Conservation (phyloP, 2,888 invertebrate species). For the Neoaliturus tenellus region DNA sequence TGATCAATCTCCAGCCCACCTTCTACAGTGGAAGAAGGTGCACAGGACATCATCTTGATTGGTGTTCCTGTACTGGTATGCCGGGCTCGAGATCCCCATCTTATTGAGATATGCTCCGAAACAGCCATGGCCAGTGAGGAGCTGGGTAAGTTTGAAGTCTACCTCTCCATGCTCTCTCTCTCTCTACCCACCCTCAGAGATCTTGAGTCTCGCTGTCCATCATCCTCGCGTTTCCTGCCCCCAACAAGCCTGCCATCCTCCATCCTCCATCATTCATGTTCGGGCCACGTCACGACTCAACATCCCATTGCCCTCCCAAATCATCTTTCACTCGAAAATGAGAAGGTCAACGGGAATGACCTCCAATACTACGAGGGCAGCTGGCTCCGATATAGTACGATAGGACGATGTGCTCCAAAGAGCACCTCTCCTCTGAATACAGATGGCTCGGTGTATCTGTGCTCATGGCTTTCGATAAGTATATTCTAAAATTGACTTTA, state of each 20-base stretch:
- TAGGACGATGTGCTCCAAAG: conserved; percentile 63
- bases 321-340: conserved; percentile 57
- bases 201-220: conserved; percentile 63
- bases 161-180: conserved; percentile 59
- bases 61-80: neutral
- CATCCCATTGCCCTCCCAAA: too few relatives aligned
- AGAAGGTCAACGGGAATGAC: conserved; percentile 67
- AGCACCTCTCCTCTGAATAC: conserved; percentile 63
- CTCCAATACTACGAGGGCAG: conserved; percentile 61
- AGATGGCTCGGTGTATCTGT: too few relatives aligned
- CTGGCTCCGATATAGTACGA: conserved; percentile 65
- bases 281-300: conserved; percentile 39
- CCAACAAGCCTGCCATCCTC: conserved; percentile 64
- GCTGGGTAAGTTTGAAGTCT: conserved; percentile 64
- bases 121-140: too few relatives aligned
- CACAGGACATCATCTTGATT: neutral
- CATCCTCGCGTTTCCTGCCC: conserved; percentile 57
- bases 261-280: conserved; percentile 26
- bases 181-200: conserved; percentile 53
- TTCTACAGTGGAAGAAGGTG: too few relatives aligned
- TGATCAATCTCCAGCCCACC: too few relatives aligned
- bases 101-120: too few relatives aligned
- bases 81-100: conserved; percentile 4
- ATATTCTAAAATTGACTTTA: too few relatives aligned
- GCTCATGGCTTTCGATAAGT: too few relatives aligned